Evolutionary conservation across 2,888 invertebrate genomes (phyloP), one percentile per base, ranked within the genome.

Genomic region (Patella depressa): DNA sequence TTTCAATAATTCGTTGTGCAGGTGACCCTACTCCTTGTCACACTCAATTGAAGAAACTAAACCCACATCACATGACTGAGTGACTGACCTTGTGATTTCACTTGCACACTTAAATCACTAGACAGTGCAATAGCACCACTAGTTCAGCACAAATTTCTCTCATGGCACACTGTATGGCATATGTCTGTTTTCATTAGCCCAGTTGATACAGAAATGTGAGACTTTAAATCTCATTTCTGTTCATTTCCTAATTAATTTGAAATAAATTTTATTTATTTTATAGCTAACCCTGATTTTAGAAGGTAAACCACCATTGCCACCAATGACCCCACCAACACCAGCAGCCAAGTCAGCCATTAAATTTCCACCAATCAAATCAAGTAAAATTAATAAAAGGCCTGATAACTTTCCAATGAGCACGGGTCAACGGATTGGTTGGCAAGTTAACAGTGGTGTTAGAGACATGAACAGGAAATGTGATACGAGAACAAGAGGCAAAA

Each of bases 391-490:
- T 71, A 59, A 74, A 55, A 53, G 65, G 70, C 29, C 29, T 53
- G 19, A 24, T 0, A 78, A 72, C 3, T 85, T 85, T 75, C 86
- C 86, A 0, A 57, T 72, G n/a, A 85, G 83, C 29, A 84, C 85
- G 9, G 81, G 80, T 19, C 82, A 80, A 57, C 78, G 81, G 77
- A 85, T 86, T 65, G 86, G 86, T 9, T 86, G 86, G 86, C 82
- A 78, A 73, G 77, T 82, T 0, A 76, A 57, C n/a, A 53, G 29
- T 19, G 76, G 74, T n/a, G 54, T 70, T 53, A 69, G 72, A 5
- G 82, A 77, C 54, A 76, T 69, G 53, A 78, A 79, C 34, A 74
- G 74, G 12, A 74, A 73, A 34, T 74, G 76, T 75, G 71, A 17
- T 71, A 82, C 82, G 12, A 75, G 81, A 71, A 72, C 80, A 0